phyloP scores from a whole-genome alignment of 2,888 invertebrate genomes.

The Cinara cedri region DNA sequence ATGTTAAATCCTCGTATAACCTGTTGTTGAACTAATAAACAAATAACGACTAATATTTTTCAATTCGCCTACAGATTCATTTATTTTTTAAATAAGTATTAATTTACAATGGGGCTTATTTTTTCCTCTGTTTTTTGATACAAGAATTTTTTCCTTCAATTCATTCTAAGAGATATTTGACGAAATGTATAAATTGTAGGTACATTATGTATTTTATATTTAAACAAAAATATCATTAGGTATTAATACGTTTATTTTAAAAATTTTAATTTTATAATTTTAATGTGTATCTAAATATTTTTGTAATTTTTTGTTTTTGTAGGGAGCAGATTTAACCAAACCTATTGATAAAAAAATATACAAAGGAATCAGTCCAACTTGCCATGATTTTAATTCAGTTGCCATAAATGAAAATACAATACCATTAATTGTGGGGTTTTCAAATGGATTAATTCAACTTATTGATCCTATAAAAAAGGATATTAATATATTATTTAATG shows the following conservation, averaged over 20 bases:
- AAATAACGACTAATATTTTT: too few relatives aligned
- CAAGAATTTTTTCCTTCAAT: too few relatives aligned
- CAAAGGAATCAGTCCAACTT: slow-evolving; percentile 98
- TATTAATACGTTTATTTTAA: neutral
- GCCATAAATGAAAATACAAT: slow-evolving; percentile 83
- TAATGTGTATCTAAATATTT: neutral
- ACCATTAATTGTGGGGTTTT: slow-evolving; percentile 93
- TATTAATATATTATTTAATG: slow-evolving; percentile 94
- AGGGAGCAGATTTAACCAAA: slow-evolving; percentile 94
- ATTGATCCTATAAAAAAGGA: slow-evolving; percentile 97
- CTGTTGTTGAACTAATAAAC: too few relatives aligned
- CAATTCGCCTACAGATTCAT: too few relatives aligned
- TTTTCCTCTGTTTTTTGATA: too few relatives aligned
- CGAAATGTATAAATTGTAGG: neutral
- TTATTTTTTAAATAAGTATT: too few relatives aligned
- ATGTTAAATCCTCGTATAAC: too few relatives aligned
- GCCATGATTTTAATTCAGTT: slow-evolving; percentile 94
- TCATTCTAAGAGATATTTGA: too few relatives aligned
- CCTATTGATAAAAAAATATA: slow-evolving; percentile 98
- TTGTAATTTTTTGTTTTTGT: slow-evolving; percentile 60
- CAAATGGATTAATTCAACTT: slow-evolving; percentile 96
- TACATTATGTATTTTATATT: neutral
- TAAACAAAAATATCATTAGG: neutral
- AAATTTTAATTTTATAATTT: neutral
- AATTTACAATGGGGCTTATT: too few relatives aligned